Base-by-base conservation (phyloP, 2,113 vertebrate species). In the Himantopus leucocephalus region DNA sequence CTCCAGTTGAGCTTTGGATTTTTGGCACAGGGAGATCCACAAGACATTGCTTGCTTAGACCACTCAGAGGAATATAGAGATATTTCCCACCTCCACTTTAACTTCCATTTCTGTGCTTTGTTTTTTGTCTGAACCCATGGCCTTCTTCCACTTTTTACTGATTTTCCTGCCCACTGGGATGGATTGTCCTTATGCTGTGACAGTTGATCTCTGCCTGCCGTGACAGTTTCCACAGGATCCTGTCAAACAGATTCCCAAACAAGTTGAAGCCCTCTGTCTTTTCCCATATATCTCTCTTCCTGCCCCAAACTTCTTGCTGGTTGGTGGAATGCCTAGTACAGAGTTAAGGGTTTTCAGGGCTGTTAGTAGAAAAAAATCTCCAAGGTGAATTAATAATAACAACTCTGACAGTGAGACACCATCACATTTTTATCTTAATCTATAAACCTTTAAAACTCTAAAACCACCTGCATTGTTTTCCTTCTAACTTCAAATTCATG, bases 121-220 rank as follows among this genome's bases (percentile, higher is more conserved):
- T 1, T 32, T 66, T 62, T 27, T 32, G 3, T 30, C 24, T 70
- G 7, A 29, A 1, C 1, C 7, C 14, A 5, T 20, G 8, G 2
- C 4, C 5, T 21, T 18, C 43, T 70, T 53, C 23, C 7, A 67
- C 5, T 34, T 90, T 67, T 85, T 74, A 53, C 16, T 76, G 20
- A 13, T 30, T 85, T 86, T 84, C 85, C 32, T 82, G 8, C 16
- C 18, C 15, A 39, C 2, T 76, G 23, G 7, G 73, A 43, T 35
- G 6, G 8, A 32, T 45, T 67, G 4, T 59, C 35, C 7, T 50
- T 68, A 15, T 12, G 5, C 5, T 48, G 12, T 1, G 0, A 21
- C 1, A 2, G 6, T 23, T 74, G 15, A 50, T 6, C 12, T 74
- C 20, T 75, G 22, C 6, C 12, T 72, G 14, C 7, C 24, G 20